Conservation (phyloP, 2,797 vertebrate species). For the Coregonus ussuriensis region DNA sequence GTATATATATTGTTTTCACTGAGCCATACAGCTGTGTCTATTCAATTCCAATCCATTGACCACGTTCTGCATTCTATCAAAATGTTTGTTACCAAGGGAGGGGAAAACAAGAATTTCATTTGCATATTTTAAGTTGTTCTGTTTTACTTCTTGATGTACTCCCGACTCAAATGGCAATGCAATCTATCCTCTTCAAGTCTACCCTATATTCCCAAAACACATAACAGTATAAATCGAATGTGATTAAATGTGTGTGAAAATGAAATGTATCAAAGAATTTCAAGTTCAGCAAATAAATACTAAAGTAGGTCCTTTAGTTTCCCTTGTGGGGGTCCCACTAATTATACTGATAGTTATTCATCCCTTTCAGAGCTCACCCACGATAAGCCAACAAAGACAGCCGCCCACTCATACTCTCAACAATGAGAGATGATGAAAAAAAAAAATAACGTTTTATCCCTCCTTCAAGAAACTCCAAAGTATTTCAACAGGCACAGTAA, state of each 20-base stretch:
- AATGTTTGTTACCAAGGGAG: constrained; percentile 12
- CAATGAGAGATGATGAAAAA: constrained; percentile 44
- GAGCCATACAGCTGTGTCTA: constrained; percentile 4
- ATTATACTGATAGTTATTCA: constrained; percentile 45
- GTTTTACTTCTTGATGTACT: neutral
- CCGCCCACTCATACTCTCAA: constrained; percentile 35
- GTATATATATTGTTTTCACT: constrained; percentile 10
- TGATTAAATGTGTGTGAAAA: constrained; percentile 4
- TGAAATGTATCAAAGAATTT: constrained; percentile 2
- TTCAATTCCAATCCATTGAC: constrained; percentile 2
- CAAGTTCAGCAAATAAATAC: neutral
- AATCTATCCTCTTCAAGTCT: neutral
- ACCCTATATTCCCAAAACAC: neutral
- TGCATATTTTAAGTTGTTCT: constrained; percentile 6
- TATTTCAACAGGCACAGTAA: constrained; percentile 37
- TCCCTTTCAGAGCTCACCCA: constrained; percentile 37
- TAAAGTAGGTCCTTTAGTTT: constrained; percentile 9
- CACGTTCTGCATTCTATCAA: constrained; percentile 6
- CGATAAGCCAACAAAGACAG: constrained; percentile 34
- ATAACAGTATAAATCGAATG: neutral
- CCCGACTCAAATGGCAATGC: neutral
- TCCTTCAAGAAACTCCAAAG: constrained; percentile 40
- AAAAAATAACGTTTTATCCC: constrained; percentile 27
- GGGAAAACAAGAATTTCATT: neutral
- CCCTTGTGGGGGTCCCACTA: constrained; percentile 31